phyloP scores from a whole-genome alignment of 1,140 invertebrate species.

The Diorhabda sublineata region DNA sequence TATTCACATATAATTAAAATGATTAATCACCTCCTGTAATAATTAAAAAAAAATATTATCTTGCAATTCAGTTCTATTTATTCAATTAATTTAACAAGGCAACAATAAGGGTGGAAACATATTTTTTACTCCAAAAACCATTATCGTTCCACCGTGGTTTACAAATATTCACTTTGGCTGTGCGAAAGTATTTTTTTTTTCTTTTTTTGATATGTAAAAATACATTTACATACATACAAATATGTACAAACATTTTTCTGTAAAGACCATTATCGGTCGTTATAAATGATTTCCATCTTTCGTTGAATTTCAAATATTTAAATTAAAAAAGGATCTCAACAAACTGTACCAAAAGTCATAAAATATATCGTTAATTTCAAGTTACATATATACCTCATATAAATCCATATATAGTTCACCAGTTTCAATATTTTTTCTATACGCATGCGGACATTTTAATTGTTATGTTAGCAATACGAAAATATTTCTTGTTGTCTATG shows the following conservation, averaged over 20 bases:
- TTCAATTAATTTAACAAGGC: conserved; percentile 20
- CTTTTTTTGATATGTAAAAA: conserved; percentile 40
- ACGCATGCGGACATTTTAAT: too few relatives aligned
- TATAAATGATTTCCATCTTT: too few relatives aligned
- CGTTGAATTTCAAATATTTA: too few relatives aligned
- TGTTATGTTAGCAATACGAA: too few relatives aligned
- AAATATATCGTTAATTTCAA: too few relatives aligned
- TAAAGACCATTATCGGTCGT: too few relatives aligned
- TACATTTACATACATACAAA: conserved; percentile 39
- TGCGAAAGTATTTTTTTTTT: conserved; percentile 37
- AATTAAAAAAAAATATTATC: neutral
- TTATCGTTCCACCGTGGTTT: neutral
- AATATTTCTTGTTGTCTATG: too few relatives aligned
- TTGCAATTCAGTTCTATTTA: conserved; percentile 12
- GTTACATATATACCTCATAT: too few relatives aligned
- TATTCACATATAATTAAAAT: conserved; percentile 4
- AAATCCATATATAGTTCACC: too few relatives aligned
- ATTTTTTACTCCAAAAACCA: neutral
- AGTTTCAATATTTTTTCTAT: too few relatives aligned
- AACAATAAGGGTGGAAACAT: conserved; percentile 17
- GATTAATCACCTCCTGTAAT: conserved; percentile 3
- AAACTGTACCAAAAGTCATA: too few relatives aligned
- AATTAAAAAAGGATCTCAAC: too few relatives aligned
- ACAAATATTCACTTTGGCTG: conserved; percentile 22
- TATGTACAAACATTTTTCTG: conserved; percentile 31